Conservation (phyloP, 64 coral and sea anemone genomes). For the Montipora efflorescens region DNA sequence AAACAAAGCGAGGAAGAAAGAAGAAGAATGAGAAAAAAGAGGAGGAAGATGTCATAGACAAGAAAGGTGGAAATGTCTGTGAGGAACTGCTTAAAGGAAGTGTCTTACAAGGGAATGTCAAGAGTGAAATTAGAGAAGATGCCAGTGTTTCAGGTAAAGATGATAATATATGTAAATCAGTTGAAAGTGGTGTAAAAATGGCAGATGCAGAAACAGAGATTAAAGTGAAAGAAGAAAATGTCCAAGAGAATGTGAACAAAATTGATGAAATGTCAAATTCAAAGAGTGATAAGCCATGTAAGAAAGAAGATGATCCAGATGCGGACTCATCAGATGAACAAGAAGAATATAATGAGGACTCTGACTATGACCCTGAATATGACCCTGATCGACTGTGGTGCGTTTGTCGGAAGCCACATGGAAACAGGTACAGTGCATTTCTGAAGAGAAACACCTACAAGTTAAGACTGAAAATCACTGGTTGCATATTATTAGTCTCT, state of each 20-base stretch:
- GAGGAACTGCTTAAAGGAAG: background rate
- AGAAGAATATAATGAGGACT: constrained; percentile 77
- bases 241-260: constrained; percentile 1
- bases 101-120: background rate
- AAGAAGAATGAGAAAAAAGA: background rate
- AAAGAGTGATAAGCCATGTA: constrained; percentile 5
- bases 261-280: background rate
- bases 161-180: background rate
- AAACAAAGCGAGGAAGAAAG: background rate
- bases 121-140: background rate
- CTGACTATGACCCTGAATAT: constrained; percentile 98
- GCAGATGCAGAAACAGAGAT: background rate
- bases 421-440: constrained; percentile 76
- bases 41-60: background rate
- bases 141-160: background rate
- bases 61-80: background rate
- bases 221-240: constrained; percentile 16
- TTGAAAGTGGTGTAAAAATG: background rate
- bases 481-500: background rate
- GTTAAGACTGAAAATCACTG: too few relatives aligned
- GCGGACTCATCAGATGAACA: constrained; percentile 61
- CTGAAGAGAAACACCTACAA: too few relatives aligned
- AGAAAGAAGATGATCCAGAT: constrained; percentile 34
- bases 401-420: constrained; percentile 96
- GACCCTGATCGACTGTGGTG: constrained; percentile 96